Conservation (phyloP, 2,797 vertebrate species). For the Danio aesculapii region DNA sequence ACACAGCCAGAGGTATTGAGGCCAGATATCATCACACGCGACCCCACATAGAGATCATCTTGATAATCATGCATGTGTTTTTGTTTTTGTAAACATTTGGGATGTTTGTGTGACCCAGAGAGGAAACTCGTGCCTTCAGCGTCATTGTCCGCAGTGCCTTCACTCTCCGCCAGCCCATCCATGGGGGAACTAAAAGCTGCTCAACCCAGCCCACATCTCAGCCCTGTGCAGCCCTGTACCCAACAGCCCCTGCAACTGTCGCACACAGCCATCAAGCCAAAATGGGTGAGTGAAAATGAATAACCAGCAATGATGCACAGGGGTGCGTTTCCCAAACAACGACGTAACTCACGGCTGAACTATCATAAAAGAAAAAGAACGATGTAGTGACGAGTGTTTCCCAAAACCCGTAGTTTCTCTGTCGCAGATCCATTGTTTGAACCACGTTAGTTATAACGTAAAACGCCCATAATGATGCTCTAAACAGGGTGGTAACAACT, state of each 20-base stretch:
- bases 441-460: no score
- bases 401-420: no score
- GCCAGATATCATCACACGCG: background rate
- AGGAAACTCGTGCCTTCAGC: slow-evolving; percentile 97
- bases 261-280: slow-evolving; percentile 76
- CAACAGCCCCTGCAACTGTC: slow-evolving; percentile 85
- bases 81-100: slow-evolving; percentile 7
- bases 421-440: no score
- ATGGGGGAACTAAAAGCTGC: slow-evolving; percentile 81
- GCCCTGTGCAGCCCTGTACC: slow-evolving; percentile 78
- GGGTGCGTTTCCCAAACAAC: no score
- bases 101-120: slow-evolving; percentile 77
- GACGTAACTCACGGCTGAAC: no score
- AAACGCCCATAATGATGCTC: no score
- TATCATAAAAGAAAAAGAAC: no score
- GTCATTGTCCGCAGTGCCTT: slow-evolving; percentile 92
- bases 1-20: slow-evolving; percentile 46
- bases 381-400: no score
- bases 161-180: slow-evolving; percentile 80
- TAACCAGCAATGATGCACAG: background rate
- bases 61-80: slow-evolving; percentile 15
- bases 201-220: slow-evolving; percentile 84
- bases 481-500: no score
- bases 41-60: background rate
- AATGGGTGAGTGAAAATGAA: slow-evolving; percentile 75